Conservation (phyloP, 1,140 invertebrate species). For the Ectropis grisescens region DNA sequence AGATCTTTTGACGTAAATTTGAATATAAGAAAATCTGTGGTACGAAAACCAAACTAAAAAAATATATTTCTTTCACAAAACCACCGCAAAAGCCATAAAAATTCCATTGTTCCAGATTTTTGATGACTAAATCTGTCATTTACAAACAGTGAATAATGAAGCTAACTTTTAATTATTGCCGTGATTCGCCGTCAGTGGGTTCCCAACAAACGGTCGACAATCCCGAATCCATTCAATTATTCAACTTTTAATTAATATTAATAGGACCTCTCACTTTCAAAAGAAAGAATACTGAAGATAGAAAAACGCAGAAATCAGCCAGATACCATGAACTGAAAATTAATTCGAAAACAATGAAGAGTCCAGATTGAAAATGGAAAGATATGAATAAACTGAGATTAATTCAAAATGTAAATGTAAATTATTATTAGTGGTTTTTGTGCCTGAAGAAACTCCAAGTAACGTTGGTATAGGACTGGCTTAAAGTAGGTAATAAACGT, state of each 20-base stretch:
- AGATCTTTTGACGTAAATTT: too few relatives aligned
- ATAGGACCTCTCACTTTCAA: conserved; percentile 63
- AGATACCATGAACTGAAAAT: conserved; percentile 60
- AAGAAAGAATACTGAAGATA: conserved; percentile 64
- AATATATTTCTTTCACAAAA: too few relatives aligned
- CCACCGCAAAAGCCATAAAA: too few relatives aligned
- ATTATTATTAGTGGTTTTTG: conserved; percentile 36
- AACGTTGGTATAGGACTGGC: conserved; percentile 32
- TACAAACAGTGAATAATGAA: conserved; percentile 42
- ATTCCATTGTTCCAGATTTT: too few relatives aligned
- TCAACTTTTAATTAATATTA: conserved; percentile 70
- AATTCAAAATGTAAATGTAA: too few relatives aligned
- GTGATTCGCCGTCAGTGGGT: conserved; percentile 43
- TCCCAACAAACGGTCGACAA: conserved; percentile 54
- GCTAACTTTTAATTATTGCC: conserved; percentile 59
- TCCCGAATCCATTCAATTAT: conserved; percentile 66
- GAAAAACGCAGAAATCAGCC: conserved; percentile 60
- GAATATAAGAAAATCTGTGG: too few relatives aligned
- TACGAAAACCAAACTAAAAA: too few relatives aligned
- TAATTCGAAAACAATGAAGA: conserved; percentile 66
- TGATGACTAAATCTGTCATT: conserved; percentile 25
- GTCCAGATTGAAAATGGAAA: conserved; percentile 47
- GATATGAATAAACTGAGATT: conserved; percentile 46
- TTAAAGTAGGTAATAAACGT: conserved; percentile 45
- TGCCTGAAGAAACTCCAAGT: conserved; percentile 43